Conservation (phyloP, 2,888 invertebrate species). For the Metallyticus violacea region DNA sequence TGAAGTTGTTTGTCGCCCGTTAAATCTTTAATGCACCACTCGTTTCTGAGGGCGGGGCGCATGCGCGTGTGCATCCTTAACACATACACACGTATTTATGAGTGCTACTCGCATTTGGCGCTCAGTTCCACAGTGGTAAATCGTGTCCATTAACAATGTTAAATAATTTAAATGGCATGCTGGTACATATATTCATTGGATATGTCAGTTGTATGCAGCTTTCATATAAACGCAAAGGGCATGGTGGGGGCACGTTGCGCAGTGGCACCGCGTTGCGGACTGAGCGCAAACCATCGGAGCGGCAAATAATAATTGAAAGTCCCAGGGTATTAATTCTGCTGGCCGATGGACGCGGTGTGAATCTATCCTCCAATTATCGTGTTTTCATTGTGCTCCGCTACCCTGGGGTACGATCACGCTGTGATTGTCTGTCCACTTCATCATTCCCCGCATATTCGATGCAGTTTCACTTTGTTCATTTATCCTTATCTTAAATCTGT, state of each 20-base stretch:
- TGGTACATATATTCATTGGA: background rate
- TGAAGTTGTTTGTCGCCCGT: background rate
- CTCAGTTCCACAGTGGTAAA: background rate
- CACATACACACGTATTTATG: too few species aligned
- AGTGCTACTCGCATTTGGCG: too few species aligned
- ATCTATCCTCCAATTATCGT: background rate
- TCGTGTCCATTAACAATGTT: slow-evolving; percentile 9
- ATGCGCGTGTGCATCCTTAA: too few species aligned
- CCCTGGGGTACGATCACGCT: background rate
- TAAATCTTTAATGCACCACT: slow-evolving; percentile 15
- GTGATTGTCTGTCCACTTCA: too few species aligned
- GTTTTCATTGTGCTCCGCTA: background rate
- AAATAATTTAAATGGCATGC: slow-evolving; percentile 1
- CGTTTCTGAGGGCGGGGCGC: too few species aligned
- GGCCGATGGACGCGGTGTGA: background rate
- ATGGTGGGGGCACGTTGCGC: too few species aligned
- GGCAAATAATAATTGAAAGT: background rate
- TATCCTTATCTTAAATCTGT: too few species aligned
- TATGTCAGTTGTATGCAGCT: background rate
- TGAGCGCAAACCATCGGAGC: background rate
- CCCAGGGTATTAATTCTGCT: background rate
- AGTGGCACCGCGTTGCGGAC: background rate
- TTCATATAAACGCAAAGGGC: background rate
- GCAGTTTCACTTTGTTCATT: too few species aligned
- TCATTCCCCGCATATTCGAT: too few species aligned